Base-by-base conservation (phyloP, 1,140 invertebrate genomes). In the Magallana ariakensis region DNA sequence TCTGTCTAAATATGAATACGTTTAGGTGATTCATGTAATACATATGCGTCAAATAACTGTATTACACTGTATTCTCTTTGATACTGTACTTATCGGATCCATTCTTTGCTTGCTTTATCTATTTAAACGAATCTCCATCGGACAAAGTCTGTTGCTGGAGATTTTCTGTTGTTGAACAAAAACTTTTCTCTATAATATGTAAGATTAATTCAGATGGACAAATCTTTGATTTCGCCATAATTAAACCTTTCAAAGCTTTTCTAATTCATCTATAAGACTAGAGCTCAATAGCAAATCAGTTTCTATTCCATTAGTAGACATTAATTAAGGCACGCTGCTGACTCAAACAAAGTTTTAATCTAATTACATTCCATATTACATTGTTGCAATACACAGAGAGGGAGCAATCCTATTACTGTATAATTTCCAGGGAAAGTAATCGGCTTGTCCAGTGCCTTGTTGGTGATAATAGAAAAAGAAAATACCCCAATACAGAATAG, bases 311-410 rank as follows among this genome's bases (percentile, higher is more conserved):
- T 75, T 75, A 75, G 22, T 10, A 75, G 66, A 75, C 22, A 75
- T 75, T 75, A 75, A 75, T 75, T 75, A 75, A 75, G 66, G 22
- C 33, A 26, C 22, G 19, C 22, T 75, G 66, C 66, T 75, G 66
- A 75, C 66, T 75, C 26, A 46, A 75, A 75, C 66, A 75, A 75
- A 75, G 66, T 75, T 75, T 75, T 75, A 75, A 75, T 75, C 66
- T 75, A 75, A 75, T 75, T 75, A 75, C 9, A 26, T 75, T 75
- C 66, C 66, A 75, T 75, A 26, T 26, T 13, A 26, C 22, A 75
- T 75, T 75, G 66, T 75, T 75, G 66, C 66, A 75, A 75, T 75
- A 75, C 66, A 75, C 66, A 75, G 22, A 26, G 33, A 9, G 2
- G 19, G 13, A 75, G 33, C 66, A 75, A 75, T 75, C 66, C 66